phyloP scores from a whole-genome alignment of 2,797 vertebrate species.

The Labroides dimidiatus region DNA sequence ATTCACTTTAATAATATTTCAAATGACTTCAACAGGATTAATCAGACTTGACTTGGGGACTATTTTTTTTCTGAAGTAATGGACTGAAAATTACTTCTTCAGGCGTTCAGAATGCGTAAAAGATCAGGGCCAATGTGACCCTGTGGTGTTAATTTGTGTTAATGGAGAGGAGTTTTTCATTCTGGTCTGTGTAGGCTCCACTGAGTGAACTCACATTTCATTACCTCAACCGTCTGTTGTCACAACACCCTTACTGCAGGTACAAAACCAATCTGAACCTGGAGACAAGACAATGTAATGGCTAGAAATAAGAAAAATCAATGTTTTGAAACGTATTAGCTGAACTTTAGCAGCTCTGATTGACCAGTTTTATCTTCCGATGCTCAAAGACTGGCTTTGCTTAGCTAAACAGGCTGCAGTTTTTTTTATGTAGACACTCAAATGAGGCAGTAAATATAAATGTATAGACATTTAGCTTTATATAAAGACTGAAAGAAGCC shows the following conservation, averaged over 20 bases:
- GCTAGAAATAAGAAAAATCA: background rate
- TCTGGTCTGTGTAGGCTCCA: constrained; percentile 17
- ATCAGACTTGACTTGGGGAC: constrained; percentile 39
- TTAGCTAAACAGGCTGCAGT: background rate
- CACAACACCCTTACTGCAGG: background rate
- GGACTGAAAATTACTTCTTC: constrained; percentile 16
- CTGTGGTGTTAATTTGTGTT: constrained; percentile 11
- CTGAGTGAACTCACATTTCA: constrained; percentile 16
- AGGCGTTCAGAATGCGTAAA: constrained; percentile 11
- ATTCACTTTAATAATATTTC: constrained; percentile 55
- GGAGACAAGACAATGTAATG: background rate
- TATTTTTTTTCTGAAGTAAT: constrained; percentile 46
- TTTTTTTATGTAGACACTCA: background rate
- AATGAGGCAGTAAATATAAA: too few relatives aligned
- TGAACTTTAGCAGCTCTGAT: background rate
- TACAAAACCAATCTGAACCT: background rate
- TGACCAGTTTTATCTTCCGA: background rate
- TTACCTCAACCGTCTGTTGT: constrained; percentile 26
- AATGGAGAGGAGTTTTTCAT: constrained; percentile 29
- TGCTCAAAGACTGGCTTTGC: background rate
- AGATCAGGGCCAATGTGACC: constrained; percentile 15
- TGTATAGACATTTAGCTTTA: too few relatives aligned
- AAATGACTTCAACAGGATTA: constrained; percentile 59
- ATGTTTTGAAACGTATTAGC: background rate
- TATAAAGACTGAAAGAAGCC: too few relatives aligned